phyloP scores from a whole-genome alignment of 2,888 invertebrate species.

The Ischnus inquisitorius region DNA sequence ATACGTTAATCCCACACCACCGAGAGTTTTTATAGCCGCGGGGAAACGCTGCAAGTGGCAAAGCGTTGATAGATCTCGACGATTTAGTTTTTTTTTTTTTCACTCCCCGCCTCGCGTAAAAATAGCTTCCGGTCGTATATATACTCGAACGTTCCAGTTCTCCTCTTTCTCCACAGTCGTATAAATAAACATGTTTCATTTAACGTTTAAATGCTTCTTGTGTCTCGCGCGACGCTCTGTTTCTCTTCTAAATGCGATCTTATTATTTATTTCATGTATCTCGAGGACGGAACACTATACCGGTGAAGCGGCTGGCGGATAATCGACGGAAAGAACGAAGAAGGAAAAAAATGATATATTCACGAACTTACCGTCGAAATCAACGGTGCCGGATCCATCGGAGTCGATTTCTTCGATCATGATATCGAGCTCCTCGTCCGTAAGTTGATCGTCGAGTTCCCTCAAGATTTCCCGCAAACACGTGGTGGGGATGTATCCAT shows the following conservation, averaged over 20 bases:
- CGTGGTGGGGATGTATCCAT: slow-evolving; percentile 97
- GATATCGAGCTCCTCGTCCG: slow-evolving; percentile 97
- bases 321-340: not conserved
- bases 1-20: not conserved
- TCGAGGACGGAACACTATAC: not conserved
- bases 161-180: slow-evolving; percentile 59
- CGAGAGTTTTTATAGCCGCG: slow-evolving; percentile 34
- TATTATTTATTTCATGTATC: slow-evolving; percentile 29
- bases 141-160: slow-evolving; percentile 55
- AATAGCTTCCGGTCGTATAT: slow-evolving; percentile 58
- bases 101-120: slow-evolving; percentile 55
- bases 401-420: slow-evolving; percentile 99
- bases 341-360: slow-evolving; percentile 28
- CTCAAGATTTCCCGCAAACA: slow-evolving; percentile 97
- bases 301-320: not conserved
- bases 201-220: slow-evolving; percentile 65
- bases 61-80: slow-evolving; percentile 63
- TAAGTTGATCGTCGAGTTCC: slow-evolving; percentile 98
- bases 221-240: slow-evolving; percentile 52
- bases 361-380: slow-evolving; percentile 95
- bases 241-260: slow-evolving; percentile 53
- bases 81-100: slow-evolving; percentile 51
- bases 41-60: slow-evolving; percentile 30
- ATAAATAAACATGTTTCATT: slow-evolving; percentile 73
- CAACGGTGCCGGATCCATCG: slow-evolving; percentile 99